Base-by-base conservation (phyloP, 2,797 vertebrate species). In the Sparus aurata region DNA sequence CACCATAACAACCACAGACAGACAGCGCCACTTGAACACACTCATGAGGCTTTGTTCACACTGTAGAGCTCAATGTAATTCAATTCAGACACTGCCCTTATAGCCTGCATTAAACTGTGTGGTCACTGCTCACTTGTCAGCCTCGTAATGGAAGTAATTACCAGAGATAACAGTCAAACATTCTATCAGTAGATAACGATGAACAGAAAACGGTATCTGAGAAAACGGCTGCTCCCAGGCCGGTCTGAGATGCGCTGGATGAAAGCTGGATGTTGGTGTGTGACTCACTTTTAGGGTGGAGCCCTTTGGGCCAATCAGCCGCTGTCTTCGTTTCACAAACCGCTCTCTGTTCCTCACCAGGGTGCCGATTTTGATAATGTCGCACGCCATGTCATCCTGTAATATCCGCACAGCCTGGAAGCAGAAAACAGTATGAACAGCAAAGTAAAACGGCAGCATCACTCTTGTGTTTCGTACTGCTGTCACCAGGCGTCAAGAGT, bases 341-440 rank as follows among this genome's bases (percentile, higher is more conserved):
- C 98, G 96, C 25, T 99, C 98, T 83, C 96, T 95, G 92, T 98
- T 99, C 85, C 96, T 95, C 79, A 99, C 97, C 77, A 99, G 72
- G 4, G 97, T 96, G 2, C 98, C 98, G 23, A 99, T 95, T 95
- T 99, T 99, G 85, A 99, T 98, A 66, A 99, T 99, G 89, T 99
- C 98, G 94, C 98, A 99, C 0, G 98, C 98, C 78, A 96, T n/a
- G 12, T 98, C 97, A 75, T 99, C 97, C 90, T 99, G 94, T 75
- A 99, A 95, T 84, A 99, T 97, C 74, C 97, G 94, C 57, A 98
- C 94, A 41, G 98, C 97, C 98, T 99, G 87, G 77, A 64, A 43
- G 47, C 0, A 69, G 17, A 23, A 13, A 57, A 34, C 4, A 16
- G 1, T 6, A 13, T 12, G 0, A 20, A 38, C 9, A 45, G 1